phyloP scores from a whole-genome alignment of 64 coral and sea anemone species.

The Trachythela sp. region DNA sequence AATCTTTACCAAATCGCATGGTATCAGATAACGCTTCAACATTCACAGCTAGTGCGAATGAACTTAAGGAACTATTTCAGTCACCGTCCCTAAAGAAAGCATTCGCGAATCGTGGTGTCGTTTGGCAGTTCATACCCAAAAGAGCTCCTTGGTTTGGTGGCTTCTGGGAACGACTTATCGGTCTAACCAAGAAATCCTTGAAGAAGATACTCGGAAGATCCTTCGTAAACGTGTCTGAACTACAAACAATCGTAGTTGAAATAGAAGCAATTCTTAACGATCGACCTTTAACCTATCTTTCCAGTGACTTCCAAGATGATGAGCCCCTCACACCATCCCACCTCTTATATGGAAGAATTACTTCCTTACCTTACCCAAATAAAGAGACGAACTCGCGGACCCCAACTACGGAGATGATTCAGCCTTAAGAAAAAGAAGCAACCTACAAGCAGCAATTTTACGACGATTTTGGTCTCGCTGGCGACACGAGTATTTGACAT shows the following conservation, averaged over 20 bases:
- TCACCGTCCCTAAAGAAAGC: not conserved
- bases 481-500: slow-evolving; percentile 41
- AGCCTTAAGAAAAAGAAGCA: not conserved
- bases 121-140: not conserved
- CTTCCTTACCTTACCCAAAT: slow-evolving; percentile 13
- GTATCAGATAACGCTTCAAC: not conserved
- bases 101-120: not conserved
- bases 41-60: not conserved
- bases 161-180: not conserved
- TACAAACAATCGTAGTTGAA: not conserved
- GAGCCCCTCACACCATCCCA: slow-evolving; percentile 29
- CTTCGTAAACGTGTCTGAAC: not conserved
- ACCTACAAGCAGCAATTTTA: slow-evolving; percentile 12
- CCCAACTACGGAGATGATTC: slow-evolving; percentile 34
- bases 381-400: slow-evolving; percentile 35
- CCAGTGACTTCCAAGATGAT: not conserved
- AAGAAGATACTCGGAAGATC: not conserved
- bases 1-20: not conserved
- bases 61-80: not conserved
- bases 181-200: not conserved
- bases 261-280: not conserved
- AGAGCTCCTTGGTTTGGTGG: not conserved
- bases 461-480: slow-evolving; percentile 41
- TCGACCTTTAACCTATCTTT: not conserved
- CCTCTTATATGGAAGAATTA: slow-evolving; percentile 43